Conservation (phyloP, 2,888 invertebrate species). For the Vannuccia rotundouncinata region DNA sequence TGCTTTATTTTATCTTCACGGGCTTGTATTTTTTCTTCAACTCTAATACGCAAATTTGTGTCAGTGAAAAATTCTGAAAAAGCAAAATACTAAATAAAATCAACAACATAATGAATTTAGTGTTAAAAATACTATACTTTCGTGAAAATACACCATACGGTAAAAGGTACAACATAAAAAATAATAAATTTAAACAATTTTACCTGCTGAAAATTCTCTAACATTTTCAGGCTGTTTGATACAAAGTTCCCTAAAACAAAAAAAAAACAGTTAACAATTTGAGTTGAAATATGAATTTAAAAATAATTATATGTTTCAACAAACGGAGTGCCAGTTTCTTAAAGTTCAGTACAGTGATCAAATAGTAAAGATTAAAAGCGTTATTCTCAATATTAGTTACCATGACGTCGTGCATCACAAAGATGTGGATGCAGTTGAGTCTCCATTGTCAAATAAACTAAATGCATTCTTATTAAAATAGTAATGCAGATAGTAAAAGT, state of each 20-base stretch:
- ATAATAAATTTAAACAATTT: slow-evolving; percentile 15
- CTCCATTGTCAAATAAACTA: no score
- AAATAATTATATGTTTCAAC: no score
- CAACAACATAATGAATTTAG: not conserved
- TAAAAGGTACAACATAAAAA: not conserved
- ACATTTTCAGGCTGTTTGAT: slow-evolving; percentile 50
- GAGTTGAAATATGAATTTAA: no score
- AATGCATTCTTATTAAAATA: no score
- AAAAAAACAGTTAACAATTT: slow-evolving; percentile 31
- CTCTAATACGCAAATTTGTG: slow-evolving; percentile 43
- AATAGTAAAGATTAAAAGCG: no score
- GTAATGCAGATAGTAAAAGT: no score
- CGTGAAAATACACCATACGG: not conserved
- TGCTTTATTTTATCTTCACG: slow-evolving; percentile 47
- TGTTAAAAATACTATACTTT: not conserved
- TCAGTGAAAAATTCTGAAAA: slow-evolving; percentile 47
- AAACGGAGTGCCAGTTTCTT: no score
- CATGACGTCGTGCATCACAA: no score
- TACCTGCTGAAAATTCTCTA: slow-evolving; percentile 53
- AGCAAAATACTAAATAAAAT: not conserved
- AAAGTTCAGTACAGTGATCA: no score
- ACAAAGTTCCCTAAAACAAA: slow-evolving; percentile 47
- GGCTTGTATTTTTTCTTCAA: slow-evolving; percentile 45
- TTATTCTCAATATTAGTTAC: no score
- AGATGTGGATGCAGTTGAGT: no score